Evolutionary conservation across 1,140 invertebrate species (phyloP).

Genomic region (Cheumatopsyche charites): DNA sequence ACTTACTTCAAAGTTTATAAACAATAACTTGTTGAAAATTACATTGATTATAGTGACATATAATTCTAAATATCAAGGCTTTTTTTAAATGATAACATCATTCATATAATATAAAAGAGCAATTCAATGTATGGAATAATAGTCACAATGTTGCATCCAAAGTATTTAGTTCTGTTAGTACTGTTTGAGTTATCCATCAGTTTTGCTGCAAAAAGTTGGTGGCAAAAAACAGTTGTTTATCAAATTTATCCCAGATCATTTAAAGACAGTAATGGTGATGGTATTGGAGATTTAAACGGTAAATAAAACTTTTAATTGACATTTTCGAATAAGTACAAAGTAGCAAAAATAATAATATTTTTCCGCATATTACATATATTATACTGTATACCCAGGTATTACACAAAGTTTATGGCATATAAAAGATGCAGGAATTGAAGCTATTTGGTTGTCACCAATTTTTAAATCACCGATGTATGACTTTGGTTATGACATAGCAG

Average conservation of each 20-base stretch:
- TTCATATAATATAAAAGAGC: too few relatives aligned
- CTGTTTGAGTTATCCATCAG: background rate
- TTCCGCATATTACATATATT: too few relatives aligned
- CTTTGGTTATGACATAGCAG: constrained; percentile 71
- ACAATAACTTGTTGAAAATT: too few relatives aligned
- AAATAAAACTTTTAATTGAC: background rate
- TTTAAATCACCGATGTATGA: constrained; percentile 68
- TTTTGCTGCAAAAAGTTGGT: constrained; percentile 63
- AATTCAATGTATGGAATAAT: too few relatives aligned
- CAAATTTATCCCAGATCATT: constrained; percentile 75
- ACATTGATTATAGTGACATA: too few relatives aligned
- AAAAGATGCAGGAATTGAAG: constrained; percentile 67
- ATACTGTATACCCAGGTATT: too few relatives aligned
- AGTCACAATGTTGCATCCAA: background rate
- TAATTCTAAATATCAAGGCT: too few relatives aligned
- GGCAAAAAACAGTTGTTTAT: constrained; percentile 71
- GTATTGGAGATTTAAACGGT: constrained; percentile 68
- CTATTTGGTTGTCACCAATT: constrained; percentile 70
- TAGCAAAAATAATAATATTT: too few relatives aligned
- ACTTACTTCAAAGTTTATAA: too few relatives aligned
- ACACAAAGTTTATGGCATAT: too few relatives aligned
- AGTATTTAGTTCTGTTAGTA: background rate
- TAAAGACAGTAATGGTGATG: constrained; percentile 65
- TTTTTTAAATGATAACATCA: too few relatives aligned
- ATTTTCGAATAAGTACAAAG: too few relatives aligned